phyloP scores from a whole-genome alignment of 1,140 invertebrate genomes.

The Heliothis virescens region DNA sequence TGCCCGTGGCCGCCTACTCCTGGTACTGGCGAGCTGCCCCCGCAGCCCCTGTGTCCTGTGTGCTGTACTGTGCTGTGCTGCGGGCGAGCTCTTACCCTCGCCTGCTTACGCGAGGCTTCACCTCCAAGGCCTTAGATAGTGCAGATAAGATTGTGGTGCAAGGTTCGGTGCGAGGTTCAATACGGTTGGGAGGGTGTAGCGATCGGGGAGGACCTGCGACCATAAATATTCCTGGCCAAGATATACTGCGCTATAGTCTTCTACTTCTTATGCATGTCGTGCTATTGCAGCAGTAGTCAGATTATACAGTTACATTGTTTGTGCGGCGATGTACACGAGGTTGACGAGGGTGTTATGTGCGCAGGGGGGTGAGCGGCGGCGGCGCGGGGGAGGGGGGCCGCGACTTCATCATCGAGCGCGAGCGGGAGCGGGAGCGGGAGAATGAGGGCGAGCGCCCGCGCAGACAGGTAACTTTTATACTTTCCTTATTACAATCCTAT shows the following conservation, averaged over 20 bases:
- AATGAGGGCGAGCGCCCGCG: slow-evolving; percentile 73
- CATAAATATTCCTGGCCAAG: too few species aligned
- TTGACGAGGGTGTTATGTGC: slow-evolving; percentile 38
- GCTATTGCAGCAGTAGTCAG: too few species aligned
- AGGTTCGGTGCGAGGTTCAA: background rate
- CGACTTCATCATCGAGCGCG: slow-evolving; percentile 83
- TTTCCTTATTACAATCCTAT: too few species aligned
- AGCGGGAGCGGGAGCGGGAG: slow-evolving; percentile 76
- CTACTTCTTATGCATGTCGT: too few species aligned
- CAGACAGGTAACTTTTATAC: slow-evolving; percentile 68
- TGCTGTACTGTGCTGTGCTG: too few species aligned
- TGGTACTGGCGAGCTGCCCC: slow-evolving; percentile 51
- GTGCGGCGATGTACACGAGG: too few species aligned
- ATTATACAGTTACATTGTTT: too few species aligned
- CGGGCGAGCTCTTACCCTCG: background rate
- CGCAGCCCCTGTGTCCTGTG: background rate
- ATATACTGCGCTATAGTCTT: too few species aligned
- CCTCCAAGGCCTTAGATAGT: background rate
- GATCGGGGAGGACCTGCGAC: too few species aligned
- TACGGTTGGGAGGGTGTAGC: too few species aligned
- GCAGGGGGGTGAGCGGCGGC: slow-evolving; percentile 74
- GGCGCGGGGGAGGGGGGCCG: slow-evolving; percentile 70
- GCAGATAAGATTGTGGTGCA: background rate
- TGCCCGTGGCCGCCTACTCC: slow-evolving; percentile 69
- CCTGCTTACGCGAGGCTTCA: background rate